Evolutionary conservation across 2,888 invertebrate genomes (phyloP), one percentile per base, ranked within the genome.

Genomic region (Hemaris fuciformis): DNA sequence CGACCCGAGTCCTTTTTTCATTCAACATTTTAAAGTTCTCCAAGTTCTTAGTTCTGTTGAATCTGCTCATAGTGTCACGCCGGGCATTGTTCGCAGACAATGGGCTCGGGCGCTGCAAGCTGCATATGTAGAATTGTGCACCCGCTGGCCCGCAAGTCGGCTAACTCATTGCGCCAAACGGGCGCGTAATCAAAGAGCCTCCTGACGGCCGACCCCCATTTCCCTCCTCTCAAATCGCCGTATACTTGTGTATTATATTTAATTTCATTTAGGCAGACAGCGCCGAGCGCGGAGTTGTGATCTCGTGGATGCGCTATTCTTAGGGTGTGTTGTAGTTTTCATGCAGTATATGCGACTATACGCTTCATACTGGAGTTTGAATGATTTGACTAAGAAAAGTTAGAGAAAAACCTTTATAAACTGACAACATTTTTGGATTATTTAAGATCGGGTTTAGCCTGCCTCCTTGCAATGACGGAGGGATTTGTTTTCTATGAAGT

Each of bases 21-120:
- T 88, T 87, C 84, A 87, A 87, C 81, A 83, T 87, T 87, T 84
- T 83, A 81, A 85, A 89, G 88, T 85, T 88, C 80, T 84, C 79
- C 77, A 84, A 88, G 83, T 84, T 85, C 85, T 84, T 75, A 77
- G 83, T 79, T 81, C 81, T 78, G 75, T 76, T 74, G 81, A 80
- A 79, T 82, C 78, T 71, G 62, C 77, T 81, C 85, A 76, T 81
- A 83, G 83, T 81, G 81, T 84, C 82, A 81, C 80, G 81, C 79
- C 72, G 77, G 72, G 77, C 87, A 82, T 91, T 91, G 91, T 91
- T 83, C 81, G 77, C 66, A 67, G 73, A 91, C 91, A 91, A 91
- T 89, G 70, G 88, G 68, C 61, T 3, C 65, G 64, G 63, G 62
- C 63, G 70, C 76, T 73, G 75, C 70, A 58, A 48, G 60, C 46